Base-by-base conservation (phyloP, 2,797 vertebrate genomes). In the Coilia nasus region DNA sequence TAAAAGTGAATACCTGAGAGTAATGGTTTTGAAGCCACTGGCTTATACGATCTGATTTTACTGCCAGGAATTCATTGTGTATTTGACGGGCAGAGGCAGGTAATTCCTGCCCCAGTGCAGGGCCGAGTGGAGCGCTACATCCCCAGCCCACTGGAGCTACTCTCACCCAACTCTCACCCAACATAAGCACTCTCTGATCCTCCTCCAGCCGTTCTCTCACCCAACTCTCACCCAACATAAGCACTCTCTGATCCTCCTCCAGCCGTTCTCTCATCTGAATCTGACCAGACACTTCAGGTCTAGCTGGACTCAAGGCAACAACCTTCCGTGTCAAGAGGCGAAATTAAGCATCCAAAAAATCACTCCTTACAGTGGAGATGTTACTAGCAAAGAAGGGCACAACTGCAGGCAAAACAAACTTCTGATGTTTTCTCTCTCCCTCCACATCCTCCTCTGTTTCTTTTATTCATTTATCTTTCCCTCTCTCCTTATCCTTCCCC, bases 41-140 rank as follows among this genome's bases (percentile, higher is more conserved):
- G 75, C 57, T 83, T 83, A 82, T 75, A 21, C 60, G 80, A 82
- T 46, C 83, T 81, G 19, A 87, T 81, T 87, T 83, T 59, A 84
- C 19, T 85, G 81, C 82, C 44, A 87, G 83, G 80, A 83, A 78
- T 80, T 35, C 25, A 67, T 67, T 19, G 67, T 64, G 41, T 19
- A 41, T 85, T 81, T 78, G 81, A 17, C 21, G 57, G 25, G 25
- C n/a, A 82, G 57, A 44, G 71, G 59, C 85, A 4, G 62, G 62
- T 67, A 67, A 31, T 28, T 28, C 62, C 23, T 11, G 25, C 10
- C 23, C 9, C 23, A 28, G 60, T 11, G 23, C n/a, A 9, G n/a
- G 60, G 60, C 60, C 23, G n/a, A 64, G n/a, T 25, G 60, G 11
- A 64, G 60, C 5, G 60, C 11, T 23, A n/a, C 60, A 11, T 31